phyloP scores from a whole-genome alignment of 2,797 vertebrate species.

The Tadarida brasiliensis region DNA sequence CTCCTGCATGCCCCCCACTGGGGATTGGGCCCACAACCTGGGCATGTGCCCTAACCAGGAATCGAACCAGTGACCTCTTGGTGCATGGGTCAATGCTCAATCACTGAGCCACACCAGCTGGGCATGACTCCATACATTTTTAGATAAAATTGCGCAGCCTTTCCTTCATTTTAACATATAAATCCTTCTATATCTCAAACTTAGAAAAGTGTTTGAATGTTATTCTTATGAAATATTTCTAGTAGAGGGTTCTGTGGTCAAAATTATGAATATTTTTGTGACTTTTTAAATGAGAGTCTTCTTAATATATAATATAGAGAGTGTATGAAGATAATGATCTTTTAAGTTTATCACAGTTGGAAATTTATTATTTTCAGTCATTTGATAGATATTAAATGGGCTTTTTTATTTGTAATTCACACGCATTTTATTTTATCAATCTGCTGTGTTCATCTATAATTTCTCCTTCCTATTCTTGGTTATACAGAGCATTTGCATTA shows the following conservation, averaged over 20 bases:
- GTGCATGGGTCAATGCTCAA: too few species aligned
- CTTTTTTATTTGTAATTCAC: conserved; percentile 26
- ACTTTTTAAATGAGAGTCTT: not conserved
- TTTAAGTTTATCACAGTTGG: conserved; percentile 39
- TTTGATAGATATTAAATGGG: not conserved
- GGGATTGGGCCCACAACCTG: too few species aligned
- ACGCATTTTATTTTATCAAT: conserved; percentile 30
- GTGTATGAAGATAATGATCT: not conserved
- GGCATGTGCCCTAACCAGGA: too few species aligned
- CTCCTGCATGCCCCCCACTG: too few species aligned
- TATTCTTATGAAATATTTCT: conserved; percentile 42
- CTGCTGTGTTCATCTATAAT: not conserved
- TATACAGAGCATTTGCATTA: not conserved
- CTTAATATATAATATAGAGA: conserved; percentile 34
- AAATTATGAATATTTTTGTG: conserved; percentile 25
- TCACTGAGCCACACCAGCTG: too few species aligned
- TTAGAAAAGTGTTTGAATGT: conserved; percentile 4
- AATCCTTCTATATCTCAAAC: not conserved
- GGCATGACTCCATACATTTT: conserved; percentile 8
- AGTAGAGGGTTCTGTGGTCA: not conserved
- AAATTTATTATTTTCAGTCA: conserved; percentile 52
- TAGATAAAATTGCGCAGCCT: not conserved
- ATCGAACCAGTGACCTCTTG: too few species aligned
- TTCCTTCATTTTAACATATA: conserved; percentile 12
- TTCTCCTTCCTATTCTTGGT: not conserved